Evolutionary conservation across 2,888 invertebrate species (phyloP), one percentile per base, ranked within the genome.

Genomic region (Hartigia nigra): DNA sequence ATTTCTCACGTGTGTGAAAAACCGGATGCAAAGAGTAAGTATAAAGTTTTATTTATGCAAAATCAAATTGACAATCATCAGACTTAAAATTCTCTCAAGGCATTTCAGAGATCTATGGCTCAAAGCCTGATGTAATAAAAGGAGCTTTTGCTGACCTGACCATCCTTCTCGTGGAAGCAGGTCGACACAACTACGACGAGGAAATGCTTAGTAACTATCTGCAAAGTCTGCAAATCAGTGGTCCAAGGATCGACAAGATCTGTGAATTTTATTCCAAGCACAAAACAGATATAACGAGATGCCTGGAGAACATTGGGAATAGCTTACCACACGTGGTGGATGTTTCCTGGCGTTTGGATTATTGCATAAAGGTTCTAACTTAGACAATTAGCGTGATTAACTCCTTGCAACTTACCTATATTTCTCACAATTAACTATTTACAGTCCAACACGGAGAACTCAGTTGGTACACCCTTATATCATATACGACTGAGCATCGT

Each of bases 321-420:
- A 85, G 87, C 78, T 84, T 89, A 34, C 89, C 90, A 0, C 91
- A 90, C 36, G 85, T 92, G 74, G 86, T 92, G 34, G 91, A 92
- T 80, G 85, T 90, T 9, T 86, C 89, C 76, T 92, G 92, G 92
- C 87, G 86, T 81, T 83, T 92, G 77, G 91, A 92, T 85, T 90
- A 91, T 79, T 89, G 89, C 76, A 83, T 90, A 9, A 92, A 91
- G 89, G 92, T 92, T 88, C 72, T 12, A 70, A 34, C 55, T 39
- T 23, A 55, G 5, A 55, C 23, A 55, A 12, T 37, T 23, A 69
- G 23, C 23, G 9, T 23, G 3, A 55, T 55, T 55, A 55, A 55
- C 23, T 55, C 23, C 23, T 55, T 23, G 14, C 23, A 9, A 55
- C 55, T 55, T 55, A 55, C 55, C 55, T 55, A 23, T 55, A 55